Conservation (phyloP, 2,113 vertebrate species). For the Callipepla squamata region DNA sequence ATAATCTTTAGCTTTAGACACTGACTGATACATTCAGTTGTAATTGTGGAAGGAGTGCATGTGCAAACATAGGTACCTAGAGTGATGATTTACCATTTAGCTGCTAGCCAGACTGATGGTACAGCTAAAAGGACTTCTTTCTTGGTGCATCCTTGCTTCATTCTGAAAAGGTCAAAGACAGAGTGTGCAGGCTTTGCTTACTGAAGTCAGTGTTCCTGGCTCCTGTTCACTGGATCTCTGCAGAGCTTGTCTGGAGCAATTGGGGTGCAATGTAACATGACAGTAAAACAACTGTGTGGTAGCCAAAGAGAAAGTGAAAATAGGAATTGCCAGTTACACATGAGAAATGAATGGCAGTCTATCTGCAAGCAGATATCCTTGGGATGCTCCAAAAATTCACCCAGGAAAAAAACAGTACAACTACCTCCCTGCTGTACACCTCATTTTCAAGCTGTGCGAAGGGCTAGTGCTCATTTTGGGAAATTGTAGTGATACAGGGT, state of each 20-base stretch:
- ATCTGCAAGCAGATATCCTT: neutral
- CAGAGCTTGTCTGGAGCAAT: neutral
- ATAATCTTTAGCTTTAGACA: neutral
- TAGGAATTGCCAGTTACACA: neutral
- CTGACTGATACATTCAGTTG: neutral
- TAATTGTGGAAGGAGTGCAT: neutral
- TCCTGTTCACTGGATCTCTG: neutral
- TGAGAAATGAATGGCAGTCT: neutral
- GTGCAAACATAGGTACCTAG: neutral
- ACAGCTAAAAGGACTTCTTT: neutral
- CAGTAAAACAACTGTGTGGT: neutral
- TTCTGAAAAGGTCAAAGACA: neutral
- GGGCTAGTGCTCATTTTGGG: neutral
- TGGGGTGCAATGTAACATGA: neutral
- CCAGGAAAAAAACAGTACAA: neutral
- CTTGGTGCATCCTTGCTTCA: neutral
- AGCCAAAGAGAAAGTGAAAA: neutral
- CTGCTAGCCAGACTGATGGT: fast-evolving
- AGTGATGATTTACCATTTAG: neutral
- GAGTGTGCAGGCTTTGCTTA: neutral
- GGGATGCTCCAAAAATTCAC: neutral
- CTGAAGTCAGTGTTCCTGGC: neutral
- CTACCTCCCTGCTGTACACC: neutral
- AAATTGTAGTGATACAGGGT: fast-evolving
- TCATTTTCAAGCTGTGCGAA: neutral